These are phyloP conservation scores for Macrotus californicus DNA, from an alignment of 2,113 vertebrate genomes.

Conservation along the genomic window DNA sequence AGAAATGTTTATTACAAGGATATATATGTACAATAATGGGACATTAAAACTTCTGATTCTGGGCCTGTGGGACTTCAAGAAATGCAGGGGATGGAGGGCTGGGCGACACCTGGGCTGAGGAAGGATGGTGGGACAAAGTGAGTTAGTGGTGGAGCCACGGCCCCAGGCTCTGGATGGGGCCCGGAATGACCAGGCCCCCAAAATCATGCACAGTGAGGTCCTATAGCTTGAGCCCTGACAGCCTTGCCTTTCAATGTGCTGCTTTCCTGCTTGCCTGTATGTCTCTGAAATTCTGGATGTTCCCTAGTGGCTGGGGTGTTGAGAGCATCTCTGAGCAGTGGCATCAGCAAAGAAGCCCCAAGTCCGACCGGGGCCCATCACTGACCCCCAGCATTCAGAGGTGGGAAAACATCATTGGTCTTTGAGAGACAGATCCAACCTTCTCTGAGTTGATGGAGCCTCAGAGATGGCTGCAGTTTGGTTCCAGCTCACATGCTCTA, in stretches of 20 bases:
- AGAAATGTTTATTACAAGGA: slow-evolving; percentile 69
- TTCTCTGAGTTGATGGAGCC: not conserved
- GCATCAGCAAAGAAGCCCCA: not conserved
- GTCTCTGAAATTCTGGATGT: not conserved
- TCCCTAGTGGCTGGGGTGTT: not conserved
- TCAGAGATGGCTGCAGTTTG: not conserved
- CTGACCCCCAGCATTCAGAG: not conserved
- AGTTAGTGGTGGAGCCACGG: not conserved
- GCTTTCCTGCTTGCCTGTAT: not conserved
- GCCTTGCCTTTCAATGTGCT: not conserved
- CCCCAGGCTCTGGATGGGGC: not conserved
- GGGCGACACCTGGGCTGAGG: not conserved
- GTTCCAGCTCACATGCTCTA: not conserved
- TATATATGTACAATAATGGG: slow-evolving; percentile 43
- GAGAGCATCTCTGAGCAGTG: not conserved
- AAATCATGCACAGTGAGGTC: not conserved
- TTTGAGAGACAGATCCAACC: not conserved
- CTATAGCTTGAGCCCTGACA: not conserved
- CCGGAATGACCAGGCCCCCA: not conserved
- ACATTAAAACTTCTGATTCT: slow-evolving; percentile 42
- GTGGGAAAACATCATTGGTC: not conserved
- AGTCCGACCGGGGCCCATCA: not conserved
- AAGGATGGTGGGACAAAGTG: not conserved
- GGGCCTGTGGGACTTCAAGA: not conserved
- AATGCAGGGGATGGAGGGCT: not conserved